Evolutionary conservation across 2,888 invertebrate genomes (phyloP).

Genomic region (Cordilura impudica): DNA sequence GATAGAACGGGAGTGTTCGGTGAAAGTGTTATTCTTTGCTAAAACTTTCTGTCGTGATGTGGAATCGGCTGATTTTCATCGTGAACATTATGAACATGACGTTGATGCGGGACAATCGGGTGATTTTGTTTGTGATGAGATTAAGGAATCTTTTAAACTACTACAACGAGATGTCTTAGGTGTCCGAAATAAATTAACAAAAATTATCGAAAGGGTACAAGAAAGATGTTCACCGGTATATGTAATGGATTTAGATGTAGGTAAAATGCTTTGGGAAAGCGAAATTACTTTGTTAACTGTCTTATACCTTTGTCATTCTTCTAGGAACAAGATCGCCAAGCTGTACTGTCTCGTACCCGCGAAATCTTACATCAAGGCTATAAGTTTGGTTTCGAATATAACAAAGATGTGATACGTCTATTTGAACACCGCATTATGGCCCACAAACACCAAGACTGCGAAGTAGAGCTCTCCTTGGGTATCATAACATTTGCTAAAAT

Average conservation of each 20-base stretch:
- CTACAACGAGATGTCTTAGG: constrained; percentile 79
- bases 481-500: constrained; percentile 86
- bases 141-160: constrained; percentile 81
- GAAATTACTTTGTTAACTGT: background rate
- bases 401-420: constrained; percentile 80
- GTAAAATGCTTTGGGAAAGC: background rate
- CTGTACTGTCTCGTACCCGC: constrained; percentile 82
- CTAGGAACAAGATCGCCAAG: constrained; percentile 79
- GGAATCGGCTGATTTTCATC: constrained; percentile 79
- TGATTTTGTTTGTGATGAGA: constrained; percentile 79
- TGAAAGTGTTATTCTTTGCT: constrained; percentile 89
- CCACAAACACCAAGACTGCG: constrained; percentile 74
- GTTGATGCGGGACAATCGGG: constrained; percentile 76
- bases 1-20: constrained; percentile 86
- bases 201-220: constrained; percentile 75
- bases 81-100: constrained; percentile 77
- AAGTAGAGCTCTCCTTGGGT: constrained; percentile 79
- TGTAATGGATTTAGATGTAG: constrained; percentile 71
- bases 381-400: constrained; percentile 90
- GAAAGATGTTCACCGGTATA: constrained; percentile 73
- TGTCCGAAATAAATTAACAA: constrained; percentile 77
- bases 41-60: constrained; percentile 86
- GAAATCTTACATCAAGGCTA: constrained; percentile 92
- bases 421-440: constrained; percentile 78
- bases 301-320: background rate